phyloP scores from a whole-genome alignment of 2,113 vertebrate genomes.

The Origma solitaria region DNA sequence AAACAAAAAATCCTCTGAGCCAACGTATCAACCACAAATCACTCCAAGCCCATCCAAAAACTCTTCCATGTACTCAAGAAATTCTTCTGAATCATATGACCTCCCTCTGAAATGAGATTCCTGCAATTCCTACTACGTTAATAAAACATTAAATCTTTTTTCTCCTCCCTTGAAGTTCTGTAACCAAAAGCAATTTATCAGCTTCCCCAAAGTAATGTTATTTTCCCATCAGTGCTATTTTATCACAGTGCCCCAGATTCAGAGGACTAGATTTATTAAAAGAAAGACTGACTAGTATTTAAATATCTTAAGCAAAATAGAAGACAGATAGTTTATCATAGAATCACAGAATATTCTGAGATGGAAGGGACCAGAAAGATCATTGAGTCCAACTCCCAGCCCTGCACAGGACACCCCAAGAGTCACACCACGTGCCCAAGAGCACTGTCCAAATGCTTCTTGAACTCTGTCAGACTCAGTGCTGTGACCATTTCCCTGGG shows the following conservation, averaged over 20 bases:
- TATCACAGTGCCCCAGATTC: not conserved
- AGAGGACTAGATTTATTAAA: not conserved
- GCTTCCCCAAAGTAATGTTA: not conserved
- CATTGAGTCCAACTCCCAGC: not conserved
- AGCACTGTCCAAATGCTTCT: not conserved
- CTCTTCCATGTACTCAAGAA: not conserved
- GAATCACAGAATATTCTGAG: not conserved
- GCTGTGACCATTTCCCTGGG: not conserved
- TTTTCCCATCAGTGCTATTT: not conserved
- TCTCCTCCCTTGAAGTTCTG: not conserved
- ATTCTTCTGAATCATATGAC: not conserved
- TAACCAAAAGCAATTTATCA: not conserved
- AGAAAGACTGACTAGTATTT: not conserved
- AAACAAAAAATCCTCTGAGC: not conserved
- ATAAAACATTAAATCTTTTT: not conserved
- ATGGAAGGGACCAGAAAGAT: not conserved
- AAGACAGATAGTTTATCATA: not conserved
- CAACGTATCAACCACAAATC: not conserved
- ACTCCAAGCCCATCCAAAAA: not conserved
- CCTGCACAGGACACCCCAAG: not conserved
- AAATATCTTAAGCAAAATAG: not conserved
- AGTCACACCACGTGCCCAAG: rapidly evolving
- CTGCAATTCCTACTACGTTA: not conserved
- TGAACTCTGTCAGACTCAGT: not conserved
- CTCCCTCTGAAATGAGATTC: not conserved